These are phyloP conservation scores for Danaus chrysippus DNA, from an alignment of 2,888 invertebrate genomes.

Conservation along the genomic window DNA sequence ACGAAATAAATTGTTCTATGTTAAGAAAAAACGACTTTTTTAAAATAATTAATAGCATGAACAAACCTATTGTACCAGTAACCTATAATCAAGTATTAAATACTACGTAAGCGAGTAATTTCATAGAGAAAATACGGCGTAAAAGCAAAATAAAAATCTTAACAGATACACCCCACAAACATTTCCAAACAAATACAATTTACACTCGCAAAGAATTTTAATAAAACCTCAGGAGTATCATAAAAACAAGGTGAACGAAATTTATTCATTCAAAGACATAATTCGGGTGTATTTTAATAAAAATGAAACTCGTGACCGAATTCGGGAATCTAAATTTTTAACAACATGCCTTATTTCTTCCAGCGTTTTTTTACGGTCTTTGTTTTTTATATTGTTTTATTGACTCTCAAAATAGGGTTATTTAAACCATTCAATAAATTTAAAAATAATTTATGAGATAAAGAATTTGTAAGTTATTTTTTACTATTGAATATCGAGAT, in stretches of 20 bases:
- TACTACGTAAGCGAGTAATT: too few species aligned
- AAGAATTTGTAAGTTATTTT: too few species aligned
- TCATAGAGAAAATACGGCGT: not conserved
- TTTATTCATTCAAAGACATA: constrained; percentile 66
- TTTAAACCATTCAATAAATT: too few species aligned
- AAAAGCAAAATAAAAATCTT: constrained; percentile 11
- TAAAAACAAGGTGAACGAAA: constrained; percentile 56
- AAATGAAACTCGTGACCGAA: constrained; percentile 45
- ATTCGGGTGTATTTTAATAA: constrained; percentile 66
- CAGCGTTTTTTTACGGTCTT: not conserved
- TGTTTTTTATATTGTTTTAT: not conserved
- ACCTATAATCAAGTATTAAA: too few species aligned
- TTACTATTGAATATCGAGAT: too few species aligned
- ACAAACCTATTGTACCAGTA: too few species aligned
- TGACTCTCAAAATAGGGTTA: not conserved
- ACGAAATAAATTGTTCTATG: constrained; percentile 14
- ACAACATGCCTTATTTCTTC: not conserved
- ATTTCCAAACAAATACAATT: constrained; percentile 45
- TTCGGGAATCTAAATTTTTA: constrained; percentile 22
- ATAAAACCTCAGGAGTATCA: constrained; percentile 50
- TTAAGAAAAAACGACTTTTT: not conserved
- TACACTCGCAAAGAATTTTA: constrained; percentile 48
- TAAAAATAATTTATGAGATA: too few species aligned
- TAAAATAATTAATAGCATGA: too few species aligned
- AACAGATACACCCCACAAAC: constrained; percentile 27